Percentiles rank a stretch among this genome's conserved stretches.
phyloP scores from a whole-genome alignment of 1,140 invertebrate species.

The Microvelia longipes region DNA sequence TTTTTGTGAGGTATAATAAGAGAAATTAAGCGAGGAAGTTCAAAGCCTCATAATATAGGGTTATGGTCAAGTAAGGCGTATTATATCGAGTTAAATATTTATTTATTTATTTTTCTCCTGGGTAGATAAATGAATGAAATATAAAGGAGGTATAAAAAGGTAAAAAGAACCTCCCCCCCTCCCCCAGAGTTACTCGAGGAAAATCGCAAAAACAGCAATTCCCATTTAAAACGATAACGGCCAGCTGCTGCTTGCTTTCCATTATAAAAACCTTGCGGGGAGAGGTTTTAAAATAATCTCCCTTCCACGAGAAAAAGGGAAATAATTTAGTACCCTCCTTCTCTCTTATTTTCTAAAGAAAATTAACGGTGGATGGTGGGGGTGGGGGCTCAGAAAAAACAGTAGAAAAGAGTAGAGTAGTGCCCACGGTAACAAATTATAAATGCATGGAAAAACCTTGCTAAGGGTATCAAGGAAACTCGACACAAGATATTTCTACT shows the following conservation, averaged over 20 bases:
- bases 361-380: too few relatives aligned
- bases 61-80: too few relatives aligned
- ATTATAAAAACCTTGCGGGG: conserved; percentile 2
- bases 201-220: conserved; percentile 1
- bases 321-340: conserved; percentile 2
- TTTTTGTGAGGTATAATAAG: too few relatives aligned
- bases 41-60: too few relatives aligned
- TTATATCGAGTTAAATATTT: neutral
- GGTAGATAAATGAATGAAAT: neutral
- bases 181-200: neutral
- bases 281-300: conserved; percentile 10
- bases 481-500: neutral
- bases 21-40: too few relatives aligned
- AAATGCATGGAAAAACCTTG: conserved; percentile 1
- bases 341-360: conserved; percentile 1
- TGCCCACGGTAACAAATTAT: conserved; percentile 1
- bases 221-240: conserved; percentile 9
- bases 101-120: neutral
- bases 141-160: neutral
- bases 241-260: conserved; percentile 5
- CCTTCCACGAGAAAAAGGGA: conserved; percentile 2
- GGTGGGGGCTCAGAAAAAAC: neutral
- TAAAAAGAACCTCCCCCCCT: neutral
- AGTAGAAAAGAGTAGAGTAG: neutral
- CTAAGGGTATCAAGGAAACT: neutral